phyloP scores from a whole-genome alignment of 2,113 vertebrate genomes.

The Nestor notabilis region DNA sequence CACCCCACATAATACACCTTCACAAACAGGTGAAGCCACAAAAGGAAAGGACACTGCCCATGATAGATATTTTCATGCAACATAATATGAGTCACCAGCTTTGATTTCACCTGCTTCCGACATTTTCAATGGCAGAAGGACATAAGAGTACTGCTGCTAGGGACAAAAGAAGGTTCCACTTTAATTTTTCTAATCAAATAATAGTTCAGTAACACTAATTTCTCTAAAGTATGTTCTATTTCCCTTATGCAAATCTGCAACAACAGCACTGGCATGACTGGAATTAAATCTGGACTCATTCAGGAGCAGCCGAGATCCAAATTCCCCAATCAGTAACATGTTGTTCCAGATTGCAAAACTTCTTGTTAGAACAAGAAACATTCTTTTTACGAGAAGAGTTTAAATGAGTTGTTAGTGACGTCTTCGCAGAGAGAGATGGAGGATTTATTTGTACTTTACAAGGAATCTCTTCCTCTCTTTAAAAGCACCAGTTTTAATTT shows the following conservation, averaged over 20 bases:
- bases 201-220: not conserved
- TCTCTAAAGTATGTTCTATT: not conserved
- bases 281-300: constrained; percentile 59
- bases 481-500: not conserved
- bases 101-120: not conserved
- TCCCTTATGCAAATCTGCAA: not conserved
- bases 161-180: not conserved
- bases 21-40: constrained; percentile 15
- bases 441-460: constrained; percentile 52
- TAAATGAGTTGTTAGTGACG: constrained; percentile 51
- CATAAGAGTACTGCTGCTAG: not conserved
- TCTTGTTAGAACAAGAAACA: not conserved
- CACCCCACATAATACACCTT: constrained; percentile 2
- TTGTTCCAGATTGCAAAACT: constrained; percentile 22
- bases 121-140: not conserved
- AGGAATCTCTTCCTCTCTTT: constrained; percentile 21
- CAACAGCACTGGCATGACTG: not conserved
- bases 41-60: not conserved
- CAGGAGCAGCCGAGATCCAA: constrained; percentile 41
- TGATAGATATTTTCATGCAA: constrained; percentile 10
- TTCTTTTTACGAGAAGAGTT: constrained; percentile 15
- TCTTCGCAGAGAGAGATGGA: not conserved
- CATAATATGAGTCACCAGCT: not conserved
- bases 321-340: constrained; percentile 26
- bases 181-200: constrained; percentile 29